A percentile compares a stretch with the other conserved stretches of the same genome.
These are phyloP conservation scores for Mesoclemmys tuberculata DNA, from an alignment of 2,113 vertebrate genomes.

Conservation along the genomic window DNA sequence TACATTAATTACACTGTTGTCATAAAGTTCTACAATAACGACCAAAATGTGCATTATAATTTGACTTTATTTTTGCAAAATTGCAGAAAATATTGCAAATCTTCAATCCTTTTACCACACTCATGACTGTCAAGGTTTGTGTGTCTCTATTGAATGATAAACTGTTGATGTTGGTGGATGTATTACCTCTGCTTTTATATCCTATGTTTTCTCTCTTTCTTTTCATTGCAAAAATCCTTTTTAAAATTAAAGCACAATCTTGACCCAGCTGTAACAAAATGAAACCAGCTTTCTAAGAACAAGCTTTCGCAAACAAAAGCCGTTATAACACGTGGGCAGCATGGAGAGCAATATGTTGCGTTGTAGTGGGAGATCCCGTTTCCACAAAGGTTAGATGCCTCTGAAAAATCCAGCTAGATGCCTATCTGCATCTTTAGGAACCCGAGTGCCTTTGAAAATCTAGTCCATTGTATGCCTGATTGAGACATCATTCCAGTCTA, in stretches of 20 bases:
- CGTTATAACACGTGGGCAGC: not conserved
- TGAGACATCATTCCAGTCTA: too few species aligned
- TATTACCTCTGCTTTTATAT: accelerated
- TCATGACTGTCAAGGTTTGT: too few species aligned
- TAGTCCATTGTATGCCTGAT: too few species aligned
- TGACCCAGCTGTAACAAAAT: not conserved
- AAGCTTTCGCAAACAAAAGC: not conserved
- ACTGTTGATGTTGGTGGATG: not conserved
- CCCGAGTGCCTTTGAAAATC: not conserved
- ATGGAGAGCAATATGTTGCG: not conserved
- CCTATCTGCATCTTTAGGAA: too few species aligned
- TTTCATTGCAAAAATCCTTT: not conserved
- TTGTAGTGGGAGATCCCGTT: too few species aligned
- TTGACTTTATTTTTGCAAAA: conserved; percentile 19
- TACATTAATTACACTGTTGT: not conserved
- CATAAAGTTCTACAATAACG: not conserved
- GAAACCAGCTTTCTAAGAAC: not conserved
- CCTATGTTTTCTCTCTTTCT: not conserved
- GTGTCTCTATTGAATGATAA: not conserved
- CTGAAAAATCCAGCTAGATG: too few species aligned
- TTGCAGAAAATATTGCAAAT: not conserved
- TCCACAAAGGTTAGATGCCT: too few species aligned
- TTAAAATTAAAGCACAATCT: not conserved
- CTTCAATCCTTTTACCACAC: not conserved
- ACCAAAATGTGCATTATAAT: not conserved